Conservation (phyloP, 2,113 vertebrate genomes). For the Nettapus auritus region DNA sequence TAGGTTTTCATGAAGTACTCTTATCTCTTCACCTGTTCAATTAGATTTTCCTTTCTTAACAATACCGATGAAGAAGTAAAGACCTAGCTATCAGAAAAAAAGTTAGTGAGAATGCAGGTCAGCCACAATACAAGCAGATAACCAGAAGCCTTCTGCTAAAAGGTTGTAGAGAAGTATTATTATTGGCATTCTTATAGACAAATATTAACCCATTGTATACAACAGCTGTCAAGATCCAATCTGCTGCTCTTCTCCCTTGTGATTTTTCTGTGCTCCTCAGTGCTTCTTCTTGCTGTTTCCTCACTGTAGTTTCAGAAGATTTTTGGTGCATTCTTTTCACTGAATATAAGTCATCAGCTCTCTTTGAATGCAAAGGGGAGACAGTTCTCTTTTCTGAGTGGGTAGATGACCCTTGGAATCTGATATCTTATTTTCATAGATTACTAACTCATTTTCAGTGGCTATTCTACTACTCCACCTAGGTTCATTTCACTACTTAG, state of each 20-base stretch:
- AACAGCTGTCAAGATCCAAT: not conserved
- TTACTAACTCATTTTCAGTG: not conserved
- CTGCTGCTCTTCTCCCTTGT: not conserved
- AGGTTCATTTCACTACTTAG: not conserved
- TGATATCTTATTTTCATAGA: not conserved
- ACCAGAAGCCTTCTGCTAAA: not conserved
- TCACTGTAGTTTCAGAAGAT: not conserved
- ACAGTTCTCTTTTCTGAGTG: not conserved
- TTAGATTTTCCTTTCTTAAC: not conserved
- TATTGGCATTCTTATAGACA: not conserved
- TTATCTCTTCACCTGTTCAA: not conserved
- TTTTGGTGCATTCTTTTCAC: not conserved
- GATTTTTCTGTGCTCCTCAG: not conserved
- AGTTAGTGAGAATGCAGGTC: not conserved
- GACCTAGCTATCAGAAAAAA: not conserved
- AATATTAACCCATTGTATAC: not conserved
- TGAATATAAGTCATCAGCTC: not conserved
- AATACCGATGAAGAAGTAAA: not conserved
- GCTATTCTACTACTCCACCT: not conserved
- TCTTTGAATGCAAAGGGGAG: not conserved
- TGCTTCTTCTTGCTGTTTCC: not conserved
- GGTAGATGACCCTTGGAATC: not conserved
- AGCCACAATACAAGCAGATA: not conserved
- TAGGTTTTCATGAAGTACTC: not conserved
- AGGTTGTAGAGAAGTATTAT: not conserved